Percentiles rank a stretch among this genome's conserved stretches.
Evolutionary conservation across 2,113 vertebrate species (phyloP).

Genomic region (Rhinolophus ferrumequinum): DNA sequence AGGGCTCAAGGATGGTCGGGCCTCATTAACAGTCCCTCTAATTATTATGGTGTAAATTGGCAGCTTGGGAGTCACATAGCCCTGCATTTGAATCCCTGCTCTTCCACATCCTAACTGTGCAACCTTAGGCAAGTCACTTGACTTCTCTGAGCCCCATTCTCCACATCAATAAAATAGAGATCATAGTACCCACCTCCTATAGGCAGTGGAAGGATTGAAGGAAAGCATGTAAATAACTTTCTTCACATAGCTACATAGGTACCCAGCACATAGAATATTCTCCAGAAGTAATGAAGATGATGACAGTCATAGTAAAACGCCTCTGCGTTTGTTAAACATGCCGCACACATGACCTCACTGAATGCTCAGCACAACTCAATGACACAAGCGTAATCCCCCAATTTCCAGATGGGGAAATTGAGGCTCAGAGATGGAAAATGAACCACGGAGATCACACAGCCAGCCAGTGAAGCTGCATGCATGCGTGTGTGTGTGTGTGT

Average conservation of each 20-base stretch:
- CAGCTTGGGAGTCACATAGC: not conserved
- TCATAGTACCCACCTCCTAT: not conserved
- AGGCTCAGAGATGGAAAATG: not conserved
- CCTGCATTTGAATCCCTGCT: not conserved
- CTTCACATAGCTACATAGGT: not conserved
- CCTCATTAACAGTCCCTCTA: not conserved
- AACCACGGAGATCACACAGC: not conserved
- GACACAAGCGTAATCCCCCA: not conserved
- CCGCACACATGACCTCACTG: not conserved
- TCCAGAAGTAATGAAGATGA: not conserved
- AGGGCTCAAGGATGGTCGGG: not conserved
- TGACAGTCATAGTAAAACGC: not conserved
- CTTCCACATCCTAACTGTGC: not conserved
- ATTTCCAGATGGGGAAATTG: not conserved
- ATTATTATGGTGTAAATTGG: too few species aligned
- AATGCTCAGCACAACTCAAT: not conserved
- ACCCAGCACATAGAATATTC: not conserved
- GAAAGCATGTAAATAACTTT: not conserved
- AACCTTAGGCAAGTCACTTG: not conserved
- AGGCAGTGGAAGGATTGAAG: not conserved
- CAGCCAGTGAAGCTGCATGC: not conserved
- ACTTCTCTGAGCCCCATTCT: not conserved
- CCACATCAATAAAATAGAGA: not conserved
- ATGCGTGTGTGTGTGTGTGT: rapidly evolving
- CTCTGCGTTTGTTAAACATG: not conserved